Conservation (phyloP, 2,888 invertebrate genomes). For the Dastarcus helophoroides region DNA sequence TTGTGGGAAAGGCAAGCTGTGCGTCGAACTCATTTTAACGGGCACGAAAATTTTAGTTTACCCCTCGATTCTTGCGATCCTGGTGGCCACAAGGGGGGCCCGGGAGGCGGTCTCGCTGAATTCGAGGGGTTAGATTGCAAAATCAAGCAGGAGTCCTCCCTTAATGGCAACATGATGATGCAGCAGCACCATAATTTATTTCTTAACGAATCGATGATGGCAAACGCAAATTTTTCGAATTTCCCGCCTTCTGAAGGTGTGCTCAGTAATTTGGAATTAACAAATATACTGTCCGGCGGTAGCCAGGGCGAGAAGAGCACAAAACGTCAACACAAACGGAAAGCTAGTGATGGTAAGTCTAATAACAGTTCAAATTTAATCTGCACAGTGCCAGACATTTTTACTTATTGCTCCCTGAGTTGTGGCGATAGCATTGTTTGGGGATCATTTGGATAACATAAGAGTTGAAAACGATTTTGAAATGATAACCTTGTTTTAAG, state of each 20-base stretch:
- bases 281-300: constrained; percentile 29
- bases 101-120: constrained; percentile 36
- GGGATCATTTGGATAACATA: no score
- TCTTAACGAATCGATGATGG: constrained; percentile 33
- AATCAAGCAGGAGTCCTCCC: constrained; percentile 34
- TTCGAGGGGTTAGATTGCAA: constrained; percentile 32
- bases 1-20: constrained; percentile 67
- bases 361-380: no score
- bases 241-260: constrained; percentile 31
- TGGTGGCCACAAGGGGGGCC: constrained; percentile 42
- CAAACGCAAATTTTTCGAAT: constrained; percentile 32
- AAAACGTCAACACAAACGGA: constrained; percentile 8
- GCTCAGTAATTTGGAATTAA: constrained; percentile 31
- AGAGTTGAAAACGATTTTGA: no score
- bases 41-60: constrained; percentile 50
- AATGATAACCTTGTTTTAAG: no score
- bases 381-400: no score
- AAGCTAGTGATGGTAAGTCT: constrained; percentile 8
- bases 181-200: constrained; percentile 31
- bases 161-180: constrained; percentile 17
- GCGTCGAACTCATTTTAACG: constrained; percentile 32
- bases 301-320: constrained; percentile 16
- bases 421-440: no score
- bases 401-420: no score
- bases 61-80: constrained; percentile 59